phyloP scores from a whole-genome alignment of 1,140 invertebrate species.

The Philopotamus ludificatus region DNA sequence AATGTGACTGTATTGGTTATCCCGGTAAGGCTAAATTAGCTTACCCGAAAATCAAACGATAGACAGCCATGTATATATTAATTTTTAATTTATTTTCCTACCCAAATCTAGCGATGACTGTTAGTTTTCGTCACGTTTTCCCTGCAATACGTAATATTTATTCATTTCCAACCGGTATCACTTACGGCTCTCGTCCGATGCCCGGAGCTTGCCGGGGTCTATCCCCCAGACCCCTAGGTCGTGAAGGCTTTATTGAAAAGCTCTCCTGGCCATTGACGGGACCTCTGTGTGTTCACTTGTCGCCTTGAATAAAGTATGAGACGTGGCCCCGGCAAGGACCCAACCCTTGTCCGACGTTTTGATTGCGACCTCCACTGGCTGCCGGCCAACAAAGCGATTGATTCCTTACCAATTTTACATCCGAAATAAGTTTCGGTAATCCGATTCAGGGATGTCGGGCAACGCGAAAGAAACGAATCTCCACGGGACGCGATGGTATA shows the following conservation, averaged over 20 bases:
- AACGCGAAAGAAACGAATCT: no score
- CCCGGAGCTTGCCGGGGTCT: not conserved
- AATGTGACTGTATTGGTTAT: no score
- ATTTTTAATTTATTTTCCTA: no score
- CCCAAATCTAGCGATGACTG: no score
- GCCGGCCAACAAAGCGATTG: slow-evolving; percentile 2
- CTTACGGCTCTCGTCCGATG: not conserved
- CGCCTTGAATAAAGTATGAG: slow-evolving; percentile 37
- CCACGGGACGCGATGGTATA: not conserved
- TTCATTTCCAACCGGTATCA: no score
- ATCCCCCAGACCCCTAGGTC: not conserved
- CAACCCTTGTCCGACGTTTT: not conserved
- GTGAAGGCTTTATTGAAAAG: slow-evolving; percentile 17
- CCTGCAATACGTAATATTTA: no score
- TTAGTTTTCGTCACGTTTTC: no score
- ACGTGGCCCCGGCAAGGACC: slow-evolving; percentile 7
- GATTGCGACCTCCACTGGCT: not conserved
- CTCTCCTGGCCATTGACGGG: slow-evolving; percentile 18
- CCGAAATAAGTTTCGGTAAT: not conserved
- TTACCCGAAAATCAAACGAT: no score
- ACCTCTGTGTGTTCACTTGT: slow-evolving; percentile 28
- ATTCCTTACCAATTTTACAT: not conserved
- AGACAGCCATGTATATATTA: no score
- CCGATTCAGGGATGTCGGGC: not conserved
- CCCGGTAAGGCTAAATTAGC: no score